A percentile compares a stretch with the other conserved stretches of the same genome.
Conservation (phyloP, 2,113 vertebrate genomes). For the Thryonomys swinderianus region DNA sequence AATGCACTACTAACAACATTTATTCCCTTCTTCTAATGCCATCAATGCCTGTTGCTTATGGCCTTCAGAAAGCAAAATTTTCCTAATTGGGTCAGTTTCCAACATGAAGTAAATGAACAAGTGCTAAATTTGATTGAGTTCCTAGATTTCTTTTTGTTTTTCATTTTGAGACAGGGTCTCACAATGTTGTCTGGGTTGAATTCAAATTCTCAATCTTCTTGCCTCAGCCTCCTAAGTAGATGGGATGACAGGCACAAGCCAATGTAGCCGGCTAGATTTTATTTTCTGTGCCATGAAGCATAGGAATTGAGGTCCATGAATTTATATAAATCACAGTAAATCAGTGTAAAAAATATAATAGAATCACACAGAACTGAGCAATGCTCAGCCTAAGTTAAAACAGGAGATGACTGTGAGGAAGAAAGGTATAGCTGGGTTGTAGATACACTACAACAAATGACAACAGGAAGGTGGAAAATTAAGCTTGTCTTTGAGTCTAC, state of each 20-base stretch:
- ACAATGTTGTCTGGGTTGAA: not conserved
- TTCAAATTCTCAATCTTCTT: not conserved
- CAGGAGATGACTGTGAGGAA: not conserved
- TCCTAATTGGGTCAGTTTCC: not conserved
- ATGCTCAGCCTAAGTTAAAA: not conserved
- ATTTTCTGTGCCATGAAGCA: slow-evolving; percentile 46
- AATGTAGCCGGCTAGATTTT: not conserved
- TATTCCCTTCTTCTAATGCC: not conserved
- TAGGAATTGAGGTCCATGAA: not conserved
- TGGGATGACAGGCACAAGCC: not conserved
- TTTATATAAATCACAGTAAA: not conserved
- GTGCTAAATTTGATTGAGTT: not conserved
- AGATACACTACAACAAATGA: not conserved
- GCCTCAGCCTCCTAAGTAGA: not conserved
- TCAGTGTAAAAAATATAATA: not conserved
- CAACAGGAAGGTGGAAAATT: not conserved
- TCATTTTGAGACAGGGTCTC: not conserved
- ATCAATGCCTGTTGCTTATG: not conserved
- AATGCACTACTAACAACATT: not conserved
- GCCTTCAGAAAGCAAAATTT: not conserved
- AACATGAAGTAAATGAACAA: slow-evolving; percentile 2
- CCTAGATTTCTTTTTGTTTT: slow-evolving; percentile 6
- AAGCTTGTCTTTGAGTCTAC: not conserved
- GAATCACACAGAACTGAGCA: not conserved
- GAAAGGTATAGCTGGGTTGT: not conserved